Base-by-base conservation (phyloP, 2,888 invertebrate species). In the Napeogenes inachia region DNA sequence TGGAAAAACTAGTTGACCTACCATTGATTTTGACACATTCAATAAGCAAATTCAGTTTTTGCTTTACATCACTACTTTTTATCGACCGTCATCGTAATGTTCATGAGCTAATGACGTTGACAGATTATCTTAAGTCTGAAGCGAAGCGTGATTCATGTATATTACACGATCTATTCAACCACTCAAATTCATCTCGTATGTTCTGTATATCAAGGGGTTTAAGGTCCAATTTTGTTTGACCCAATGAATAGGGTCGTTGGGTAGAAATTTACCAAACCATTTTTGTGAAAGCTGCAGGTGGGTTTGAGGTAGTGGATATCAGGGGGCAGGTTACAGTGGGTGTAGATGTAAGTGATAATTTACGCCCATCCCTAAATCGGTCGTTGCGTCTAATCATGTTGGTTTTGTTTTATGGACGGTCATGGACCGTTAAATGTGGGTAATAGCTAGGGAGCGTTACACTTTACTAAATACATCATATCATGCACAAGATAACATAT, bases 41-140 rank as follows among this genome's bases (percentile, higher is more conserved):
- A 67, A 65, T 67, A 61, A 62, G 62, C 63, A 46, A 62, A 67
- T 65, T 61, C 42, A 56, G 60, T 66, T 68, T 67, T 65, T 63
- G 67, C 64, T 47, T 33, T 50, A 57, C 56, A 61, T 64, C 55
- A 42, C 50, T 45, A 54, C 38, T 66, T 69, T 66, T 64, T 68
- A 65, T 59, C 63, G 61, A 65, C 60, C 62, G 62, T 64, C 67
- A 69, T 67, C 66, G 63, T 59, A 66, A 71, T 72, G 66, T 70
- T 72, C 68, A 73, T 73, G 71, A 72, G 69, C 73, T 73, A 61
- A 63, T 65, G 73, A 74, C 72, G 75, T 75, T 81, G 80, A 81
- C 78, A 72, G 76, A 80, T 80, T 75, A 72, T 73, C 71, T 70
- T 70, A 69, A 73, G 73, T 76, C 76, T 69, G 67, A 60, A 72